These are phyloP conservation scores for Tetragonisca angustula DNA, from an alignment of 2,888 invertebrate species.

Conservation along the genomic window DNA sequence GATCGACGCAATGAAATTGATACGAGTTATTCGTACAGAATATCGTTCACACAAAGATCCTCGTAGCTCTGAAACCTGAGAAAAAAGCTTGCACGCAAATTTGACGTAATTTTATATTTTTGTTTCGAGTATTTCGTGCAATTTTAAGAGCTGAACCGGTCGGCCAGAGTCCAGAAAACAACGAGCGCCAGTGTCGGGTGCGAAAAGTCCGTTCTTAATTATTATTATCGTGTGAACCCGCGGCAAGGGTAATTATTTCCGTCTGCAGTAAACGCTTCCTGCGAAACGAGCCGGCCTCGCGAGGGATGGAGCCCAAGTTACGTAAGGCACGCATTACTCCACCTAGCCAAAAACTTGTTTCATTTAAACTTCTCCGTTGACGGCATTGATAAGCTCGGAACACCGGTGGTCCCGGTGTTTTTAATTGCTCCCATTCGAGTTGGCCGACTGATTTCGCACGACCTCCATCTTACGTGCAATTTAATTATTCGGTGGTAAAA, in stretches of 20 bases:
- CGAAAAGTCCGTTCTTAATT: slow-evolving; percentile 75
- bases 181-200: slow-evolving; percentile 8
- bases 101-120: too few relatives aligned
- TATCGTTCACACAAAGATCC: neutral
- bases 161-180: slow-evolving; percentile 3
- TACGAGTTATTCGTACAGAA: neutral
- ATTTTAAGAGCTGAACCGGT: neutral
- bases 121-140: neutral
- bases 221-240: slow-evolving; percentile 81
- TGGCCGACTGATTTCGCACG: slow-evolving; percentile 4
- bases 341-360: slow-evolving; percentile 74
- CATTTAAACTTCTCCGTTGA: slow-evolving; percentile 76
- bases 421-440: slow-evolving; percentile 1
- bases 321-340: slow-evolving; percentile 56
- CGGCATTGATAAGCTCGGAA: slow-evolving; percentile 74
- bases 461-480: neutral
- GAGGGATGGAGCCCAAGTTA: slow-evolving; percentile 61
- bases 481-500: slow-evolving; percentile 2
- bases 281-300: slow-evolving; percentile 60
- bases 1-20: too few relatives aligned
- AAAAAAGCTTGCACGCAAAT: too few relatives aligned
- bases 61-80: neutral
- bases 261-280: slow-evolving; percentile 76
- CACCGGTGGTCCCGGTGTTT: slow-evolving; percentile 35
- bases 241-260: slow-evolving; percentile 80